Conservation (phyloP, 2,888 invertebrate genomes). For the Ceriagrion tenellum region DNA sequence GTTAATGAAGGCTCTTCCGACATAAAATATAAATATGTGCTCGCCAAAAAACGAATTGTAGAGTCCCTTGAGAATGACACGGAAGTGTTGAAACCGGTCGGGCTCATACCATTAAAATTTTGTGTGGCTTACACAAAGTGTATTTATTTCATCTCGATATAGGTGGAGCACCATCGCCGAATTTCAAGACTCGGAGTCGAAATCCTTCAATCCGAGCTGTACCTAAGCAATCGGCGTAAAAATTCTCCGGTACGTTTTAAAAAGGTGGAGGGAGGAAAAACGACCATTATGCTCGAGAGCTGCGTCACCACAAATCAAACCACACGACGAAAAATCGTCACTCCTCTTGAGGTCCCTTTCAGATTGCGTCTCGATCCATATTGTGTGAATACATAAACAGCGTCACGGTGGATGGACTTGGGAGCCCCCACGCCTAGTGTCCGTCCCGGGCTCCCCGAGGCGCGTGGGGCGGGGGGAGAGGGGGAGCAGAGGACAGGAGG, state of each 20-base stretch:
- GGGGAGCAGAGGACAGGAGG: background rate
- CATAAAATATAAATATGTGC: too few relatives aligned
- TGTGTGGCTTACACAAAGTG: too few relatives aligned
- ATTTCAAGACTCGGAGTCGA: background rate
- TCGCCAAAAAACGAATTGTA: too few relatives aligned
- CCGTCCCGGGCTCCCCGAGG: background rate
- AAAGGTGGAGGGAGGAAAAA: background rate
- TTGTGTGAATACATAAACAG: conserved; percentile 6
- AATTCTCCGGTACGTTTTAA: background rate
- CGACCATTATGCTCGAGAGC: background rate
- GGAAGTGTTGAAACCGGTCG: too few relatives aligned
- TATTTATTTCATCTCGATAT: too few relatives aligned
- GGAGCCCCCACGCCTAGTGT: background rate
- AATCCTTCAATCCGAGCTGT: background rate
- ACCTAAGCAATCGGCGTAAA: background rate
- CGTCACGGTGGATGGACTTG: background rate
- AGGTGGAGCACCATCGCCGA: background rate
- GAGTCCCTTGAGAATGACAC: too few relatives aligned
- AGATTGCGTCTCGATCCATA: background rate
- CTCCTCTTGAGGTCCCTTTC: background rate
- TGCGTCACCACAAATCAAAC: background rate
- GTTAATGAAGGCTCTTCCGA: too few relatives aligned
- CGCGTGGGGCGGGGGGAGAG: background rate
- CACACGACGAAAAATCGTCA: background rate
- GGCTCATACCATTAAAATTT: too few relatives aligned